Evolutionary conservation across 2,113 vertebrate genomes (phyloP).

Genomic region (Laticauda colubrina): DNA sequence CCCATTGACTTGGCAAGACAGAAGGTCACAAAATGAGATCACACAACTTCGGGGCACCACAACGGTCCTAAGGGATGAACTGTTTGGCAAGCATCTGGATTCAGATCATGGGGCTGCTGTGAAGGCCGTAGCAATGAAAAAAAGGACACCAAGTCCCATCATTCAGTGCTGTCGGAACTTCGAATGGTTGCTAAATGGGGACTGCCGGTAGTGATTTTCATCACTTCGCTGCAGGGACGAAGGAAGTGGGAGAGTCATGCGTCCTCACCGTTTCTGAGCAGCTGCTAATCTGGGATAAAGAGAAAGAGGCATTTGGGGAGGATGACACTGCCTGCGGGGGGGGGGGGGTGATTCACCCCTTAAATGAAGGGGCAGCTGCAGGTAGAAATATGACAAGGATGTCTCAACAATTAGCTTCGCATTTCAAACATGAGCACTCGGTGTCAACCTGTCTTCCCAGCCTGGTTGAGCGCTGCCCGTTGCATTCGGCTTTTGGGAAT

Average conservation of each 20-base stretch:
- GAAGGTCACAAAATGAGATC: not conserved
- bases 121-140: not conserved
- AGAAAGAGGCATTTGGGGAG: not conserved
- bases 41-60: too few species aligned
- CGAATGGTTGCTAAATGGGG: not conserved
- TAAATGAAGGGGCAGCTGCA: not conserved
- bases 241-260: fast-evolving
- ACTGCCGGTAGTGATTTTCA: not conserved
- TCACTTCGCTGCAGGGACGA: not conserved
- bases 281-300: not conserved
- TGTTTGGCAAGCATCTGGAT: not conserved
- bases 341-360: not conserved
- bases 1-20: not conserved
- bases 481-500: not conserved
- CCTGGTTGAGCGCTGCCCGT: not conserved
- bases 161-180: not conserved
- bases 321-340: not conserved
- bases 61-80: not conserved
- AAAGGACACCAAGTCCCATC: fast-evolving
- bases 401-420: not conserved
- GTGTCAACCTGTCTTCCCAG: not conserved
- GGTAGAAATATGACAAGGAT: not conserved
- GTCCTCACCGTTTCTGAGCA: not conserved
- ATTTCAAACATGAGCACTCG: not conserved
- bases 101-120: fast-evolving